Base-by-base conservation (phyloP, 2,888 invertebrate species). In the Ophion ellenae region DNA sequence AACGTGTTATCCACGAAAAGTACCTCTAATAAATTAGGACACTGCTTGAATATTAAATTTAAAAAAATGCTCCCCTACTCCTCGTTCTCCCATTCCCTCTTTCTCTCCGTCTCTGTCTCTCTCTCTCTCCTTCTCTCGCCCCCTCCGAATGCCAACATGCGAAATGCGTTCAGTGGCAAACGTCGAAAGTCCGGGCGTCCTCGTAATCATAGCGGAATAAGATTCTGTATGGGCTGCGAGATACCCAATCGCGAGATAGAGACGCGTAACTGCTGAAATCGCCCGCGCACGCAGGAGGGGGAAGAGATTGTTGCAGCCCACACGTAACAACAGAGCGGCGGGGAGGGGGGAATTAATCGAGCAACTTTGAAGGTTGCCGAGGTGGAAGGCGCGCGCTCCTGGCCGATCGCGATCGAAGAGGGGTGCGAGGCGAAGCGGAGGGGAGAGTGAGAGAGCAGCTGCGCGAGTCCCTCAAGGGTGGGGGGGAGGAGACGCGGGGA, bases 281-380 rank as follows among this genome's bases (percentile, higher is more conserved):
- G 53, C 14, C 14, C 82, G 85, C 81, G 86, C 87, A 78, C 87
- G 81, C 88, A 83, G 36, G 17, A 6, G n/a, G n/a, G 74, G 76
- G 83, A 4, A 5, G 85, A 77, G 59, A 77, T 45, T 10, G 66
- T 73, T 63, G 36, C 80, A 14, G 70, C 86, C 83, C 83, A 64
- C 69, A 32, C 24, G 40, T 28, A 20, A 20, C 20, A 20, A 20
- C 59, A 32, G 73, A n/a, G 53, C 1, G 14, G 53, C 1, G 14
- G 47, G 28, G 70, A 14, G 53, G 28, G 24, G 70, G 17, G 70
- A 75, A 47, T n/a, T 10, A 17, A 45, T 24, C 17, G 57, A 40
- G 71, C 53, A 53, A 14, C 53, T 14, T 53, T 17, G 14, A 14
- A 53, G 53, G 53, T 53, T 53, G 53, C 5, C 14, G 17, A 53